Percentiles rank a stretch among this genome's conserved stretches.
phyloP scores from a whole-genome alignment of 2,797 vertebrate genomes.

The Mionectes olivaceus region DNA sequence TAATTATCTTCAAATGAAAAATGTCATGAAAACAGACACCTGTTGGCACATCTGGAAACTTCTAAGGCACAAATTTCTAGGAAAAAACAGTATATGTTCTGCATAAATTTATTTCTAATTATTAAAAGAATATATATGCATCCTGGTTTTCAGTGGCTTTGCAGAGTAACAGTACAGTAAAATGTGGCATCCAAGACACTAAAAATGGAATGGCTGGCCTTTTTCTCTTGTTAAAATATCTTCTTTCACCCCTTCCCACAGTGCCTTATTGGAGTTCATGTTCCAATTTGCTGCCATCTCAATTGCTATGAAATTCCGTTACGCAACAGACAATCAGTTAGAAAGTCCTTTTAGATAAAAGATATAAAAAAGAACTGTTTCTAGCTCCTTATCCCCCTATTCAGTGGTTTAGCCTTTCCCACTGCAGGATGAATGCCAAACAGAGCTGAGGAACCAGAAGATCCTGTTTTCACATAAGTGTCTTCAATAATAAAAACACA shows the following conservation, averaged over 20 bases:
- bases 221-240: neutral
- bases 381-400: neutral
- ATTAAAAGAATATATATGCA: neutral
- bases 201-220: neutral
- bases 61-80: neutral
- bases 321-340: neutral
- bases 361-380: neutral
- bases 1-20: neutral
- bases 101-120: neutral
- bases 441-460: neutral
- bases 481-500: constrained; percentile 15
- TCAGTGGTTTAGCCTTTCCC: neutral
- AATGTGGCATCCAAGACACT: neutral
- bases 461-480: neutral
- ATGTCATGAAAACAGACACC: neutral
- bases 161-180: neutral
- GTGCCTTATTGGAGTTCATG: neutral
- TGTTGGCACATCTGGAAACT: neutral
- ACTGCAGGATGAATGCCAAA: neutral
- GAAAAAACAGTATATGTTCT: neutral
- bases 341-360: neutral
- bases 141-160: neutral
- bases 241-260: neutral
- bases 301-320: neutral
- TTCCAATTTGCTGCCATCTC: neutral